Evolutionary conservation across 2,888 invertebrate genomes (phyloP).

Genomic region (Drosophila tanythrix): DNA sequence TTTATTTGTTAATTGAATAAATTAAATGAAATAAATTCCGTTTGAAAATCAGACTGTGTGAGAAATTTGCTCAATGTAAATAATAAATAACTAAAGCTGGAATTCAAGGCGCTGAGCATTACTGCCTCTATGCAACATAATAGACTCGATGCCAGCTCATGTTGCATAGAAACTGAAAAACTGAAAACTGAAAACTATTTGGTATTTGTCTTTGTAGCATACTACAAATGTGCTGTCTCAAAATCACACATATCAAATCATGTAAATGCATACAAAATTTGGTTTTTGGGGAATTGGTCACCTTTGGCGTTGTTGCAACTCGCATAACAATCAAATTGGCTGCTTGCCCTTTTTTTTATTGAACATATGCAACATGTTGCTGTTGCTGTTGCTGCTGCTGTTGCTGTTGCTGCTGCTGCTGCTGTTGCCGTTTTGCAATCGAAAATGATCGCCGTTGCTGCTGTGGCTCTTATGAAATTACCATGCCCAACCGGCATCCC

Average conservation of each 20-base stretch:
- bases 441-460: constrained; percentile 62
- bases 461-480: constrained; percentile 64
- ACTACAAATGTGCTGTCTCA: not conserved
- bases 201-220: not conserved
- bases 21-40: not conserved
- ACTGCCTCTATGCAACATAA: not conserved
- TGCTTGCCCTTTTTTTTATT: constrained; percentile 40
- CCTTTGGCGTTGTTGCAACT: constrained; percentile 61
- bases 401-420: constrained; percentile 47
- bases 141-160: not conserved
- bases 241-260: constrained; percentile 25
- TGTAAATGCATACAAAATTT: constrained; percentile 15
- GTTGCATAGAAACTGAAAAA: not conserved
- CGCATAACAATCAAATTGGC: constrained; percentile 41
- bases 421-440: constrained; percentile 73
- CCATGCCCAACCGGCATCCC: constrained; percentile 59
- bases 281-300: constrained; percentile 47
- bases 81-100: not conserved
- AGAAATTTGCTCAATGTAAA: not conserved
- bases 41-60: not conserved
- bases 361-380: constrained; percentile 46
- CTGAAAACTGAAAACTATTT: not conserved
- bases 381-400: constrained; percentile 30
- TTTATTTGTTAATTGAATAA: constrained; percentile 2
- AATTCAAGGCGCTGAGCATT: not conserved